These are phyloP conservation scores for Rhynchopsitta pachyrhyncha DNA, from an alignment of 2,113 vertebrate species.

Conservation along the genomic window DNA sequence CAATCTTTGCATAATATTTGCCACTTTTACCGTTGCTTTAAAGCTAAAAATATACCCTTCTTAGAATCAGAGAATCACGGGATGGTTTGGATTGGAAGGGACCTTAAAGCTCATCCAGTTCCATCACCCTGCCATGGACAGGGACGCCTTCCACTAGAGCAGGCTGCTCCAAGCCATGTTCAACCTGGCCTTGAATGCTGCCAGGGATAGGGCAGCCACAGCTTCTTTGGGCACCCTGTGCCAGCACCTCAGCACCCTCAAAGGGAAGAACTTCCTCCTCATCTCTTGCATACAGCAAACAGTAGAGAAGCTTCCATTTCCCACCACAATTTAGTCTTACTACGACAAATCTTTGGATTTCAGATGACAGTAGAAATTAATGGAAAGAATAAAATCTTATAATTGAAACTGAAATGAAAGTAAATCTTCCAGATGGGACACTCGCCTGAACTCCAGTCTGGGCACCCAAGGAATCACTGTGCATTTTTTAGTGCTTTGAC, in stretches of 20 bases:
- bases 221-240: background rate
- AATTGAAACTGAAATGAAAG: conserved; percentile 70
- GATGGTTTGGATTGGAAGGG: background rate
- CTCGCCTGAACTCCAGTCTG: background rate
- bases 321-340: background rate
- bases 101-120: background rate
- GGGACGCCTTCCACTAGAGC: background rate
- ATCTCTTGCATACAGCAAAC: background rate
- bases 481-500: background rate
- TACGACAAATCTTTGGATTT: conserved; percentile 48
- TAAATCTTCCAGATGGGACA: conserved; percentile 42
- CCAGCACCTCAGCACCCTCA: background rate
- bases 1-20: background rate
- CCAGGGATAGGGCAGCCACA: background rate
- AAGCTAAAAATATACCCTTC: background rate
- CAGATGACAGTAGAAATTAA: conserved; percentile 68
- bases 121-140: background rate
- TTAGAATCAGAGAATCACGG: background rate
- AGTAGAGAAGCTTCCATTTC: background rate
- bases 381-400: conserved; percentile 63
- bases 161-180: background rate
- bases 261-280: background rate
- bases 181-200: background rate
- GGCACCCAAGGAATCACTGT: background rate
- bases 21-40: background rate